Evolutionary conservation across 2,113 vertebrate genomes (phyloP), one percentile per base, ranked within the genome.

Genomic region (Orientallactaga bullata): DNA sequence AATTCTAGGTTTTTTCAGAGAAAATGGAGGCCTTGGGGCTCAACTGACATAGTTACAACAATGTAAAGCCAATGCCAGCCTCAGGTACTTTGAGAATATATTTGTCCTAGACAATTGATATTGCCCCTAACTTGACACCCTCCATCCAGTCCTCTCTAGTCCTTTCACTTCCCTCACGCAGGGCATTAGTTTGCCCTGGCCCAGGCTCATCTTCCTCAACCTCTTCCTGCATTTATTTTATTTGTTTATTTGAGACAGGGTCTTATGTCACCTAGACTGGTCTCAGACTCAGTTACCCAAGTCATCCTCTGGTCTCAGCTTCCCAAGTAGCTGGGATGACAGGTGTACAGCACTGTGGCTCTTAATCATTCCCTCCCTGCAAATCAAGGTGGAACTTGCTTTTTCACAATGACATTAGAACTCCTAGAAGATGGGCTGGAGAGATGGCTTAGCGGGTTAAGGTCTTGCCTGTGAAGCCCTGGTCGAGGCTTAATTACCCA

Each of bases 151-250:
- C 65, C 42, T 23, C 32, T 23, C 30, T 20, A 21, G 65, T 30
- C 15, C 23, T 47, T 23, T 69, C 5, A 37, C 66, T 79, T 42
- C 30, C 60, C 16, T 73, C 28, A 47, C 17, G 47, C 30, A 58
- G 47, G 32, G 77, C 13, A 6, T 84, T n/a, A 65, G 2, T 26
- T 69, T 42, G 12, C 58, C 23, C 9, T 55, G 37, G 20, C 79
- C 23, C 11, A 61, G 12, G 15, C 23, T 72, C 0, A 0, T 55
- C 37, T 60, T 86, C 30, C 51, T 65, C 71, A 83, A 47, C 2
- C 1, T 9, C 60, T 0, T 6, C 15, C 35, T 28, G 3, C 1
- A 35, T 71, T 32, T 60, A 35, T 77, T 5, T 28, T 66, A 21
- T 47, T 78, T 42, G 32, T 37, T 55, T 16, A 15, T 55, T 76